phyloP scores from a whole-genome alignment of 2,113 vertebrate species.

The Bombycilla garrulus region DNA sequence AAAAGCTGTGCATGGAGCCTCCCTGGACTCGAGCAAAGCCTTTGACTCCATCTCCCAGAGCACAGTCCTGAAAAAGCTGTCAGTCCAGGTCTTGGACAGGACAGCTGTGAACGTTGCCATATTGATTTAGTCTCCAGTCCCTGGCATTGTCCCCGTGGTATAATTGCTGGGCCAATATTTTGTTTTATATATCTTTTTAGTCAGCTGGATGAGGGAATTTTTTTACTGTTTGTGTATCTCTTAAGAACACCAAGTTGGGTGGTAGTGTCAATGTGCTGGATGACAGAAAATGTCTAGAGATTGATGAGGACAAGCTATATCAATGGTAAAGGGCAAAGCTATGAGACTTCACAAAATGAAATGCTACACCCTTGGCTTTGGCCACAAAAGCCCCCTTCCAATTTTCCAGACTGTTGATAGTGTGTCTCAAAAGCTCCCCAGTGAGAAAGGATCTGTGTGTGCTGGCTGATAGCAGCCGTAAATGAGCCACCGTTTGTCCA shows the following conservation, averaged over 20 bases:
- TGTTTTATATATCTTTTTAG: neutral
- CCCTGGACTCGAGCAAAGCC: fast-evolving
- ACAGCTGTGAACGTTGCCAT: fast-evolving
- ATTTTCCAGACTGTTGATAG: fast-evolving
- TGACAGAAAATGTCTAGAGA: neutral
- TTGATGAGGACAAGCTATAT: neutral
- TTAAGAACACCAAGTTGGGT: fast-evolving
- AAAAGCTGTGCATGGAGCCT: neutral
- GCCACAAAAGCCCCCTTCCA: fast-evolving
- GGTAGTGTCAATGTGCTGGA: too few relatives aligned
- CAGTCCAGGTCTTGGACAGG: too few relatives aligned
- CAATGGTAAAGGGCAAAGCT: too few relatives aligned
- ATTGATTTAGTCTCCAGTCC: fast-evolving
- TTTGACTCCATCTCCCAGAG: neutral
- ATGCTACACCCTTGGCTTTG: neutral
- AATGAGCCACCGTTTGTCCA: fast-evolving
- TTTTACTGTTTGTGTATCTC: neutral
- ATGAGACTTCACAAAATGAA: too few relatives aligned
- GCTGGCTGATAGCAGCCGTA: too few relatives aligned
- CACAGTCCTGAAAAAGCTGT: fast-evolving
- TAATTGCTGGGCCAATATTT: neutral
- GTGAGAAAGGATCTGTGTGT: fast-evolving
- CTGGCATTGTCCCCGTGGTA: fast-evolving
- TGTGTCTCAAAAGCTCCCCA: fast-evolving
- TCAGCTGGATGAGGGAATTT: neutral